Conservation (phyloP, 2,797 vertebrate species). For the Acanthiza pusilla region DNA sequence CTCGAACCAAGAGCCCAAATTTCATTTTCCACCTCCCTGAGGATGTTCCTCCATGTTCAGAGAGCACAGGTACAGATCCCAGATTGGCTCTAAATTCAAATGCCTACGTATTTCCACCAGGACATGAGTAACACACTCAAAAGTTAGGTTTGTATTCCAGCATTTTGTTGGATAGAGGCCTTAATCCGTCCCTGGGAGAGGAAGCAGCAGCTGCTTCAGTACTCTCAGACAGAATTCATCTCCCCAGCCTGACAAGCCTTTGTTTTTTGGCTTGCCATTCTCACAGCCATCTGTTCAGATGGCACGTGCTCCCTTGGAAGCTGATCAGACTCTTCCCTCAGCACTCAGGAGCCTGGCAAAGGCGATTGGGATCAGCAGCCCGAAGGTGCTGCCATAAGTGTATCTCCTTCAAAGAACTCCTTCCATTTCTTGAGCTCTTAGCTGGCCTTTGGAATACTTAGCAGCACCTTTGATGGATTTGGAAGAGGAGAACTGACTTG, state of each 20-base stretch:
- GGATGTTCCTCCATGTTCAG: fast-evolving
- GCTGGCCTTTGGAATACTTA: neutral
- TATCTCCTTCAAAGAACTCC: neutral
- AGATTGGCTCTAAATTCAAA: neutral
- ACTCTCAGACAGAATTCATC: slow-evolving; percentile 9
- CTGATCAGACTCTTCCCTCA: neutral
- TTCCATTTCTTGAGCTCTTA: neutral
- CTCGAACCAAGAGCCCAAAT: neutral
- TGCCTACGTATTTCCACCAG: neutral
- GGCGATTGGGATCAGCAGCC: neutral
- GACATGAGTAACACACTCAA: neutral
- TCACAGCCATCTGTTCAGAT: slow-evolving; percentile 50
- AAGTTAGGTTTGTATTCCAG: neutral
- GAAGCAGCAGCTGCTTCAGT: slow-evolving; percentile 31
- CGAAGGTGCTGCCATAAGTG: neutral
- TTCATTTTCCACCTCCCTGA: neutral
- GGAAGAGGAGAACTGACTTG: neutral
- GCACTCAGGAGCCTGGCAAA: neutral
- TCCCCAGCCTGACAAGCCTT: neutral
- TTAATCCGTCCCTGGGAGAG: neutral
- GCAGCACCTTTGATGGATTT: neutral
- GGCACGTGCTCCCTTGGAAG: neutral
- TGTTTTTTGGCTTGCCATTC: slow-evolving; percentile 14
- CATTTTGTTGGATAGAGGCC: neutral
- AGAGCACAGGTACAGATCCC: neutral